Percentiles rank a stretch among this genome's conserved stretches.
These are phyloP conservation scores for Drosophila nigricruria DNA, from an alignment of 2,888 invertebrate species.

Conservation along the genomic window DNA sequence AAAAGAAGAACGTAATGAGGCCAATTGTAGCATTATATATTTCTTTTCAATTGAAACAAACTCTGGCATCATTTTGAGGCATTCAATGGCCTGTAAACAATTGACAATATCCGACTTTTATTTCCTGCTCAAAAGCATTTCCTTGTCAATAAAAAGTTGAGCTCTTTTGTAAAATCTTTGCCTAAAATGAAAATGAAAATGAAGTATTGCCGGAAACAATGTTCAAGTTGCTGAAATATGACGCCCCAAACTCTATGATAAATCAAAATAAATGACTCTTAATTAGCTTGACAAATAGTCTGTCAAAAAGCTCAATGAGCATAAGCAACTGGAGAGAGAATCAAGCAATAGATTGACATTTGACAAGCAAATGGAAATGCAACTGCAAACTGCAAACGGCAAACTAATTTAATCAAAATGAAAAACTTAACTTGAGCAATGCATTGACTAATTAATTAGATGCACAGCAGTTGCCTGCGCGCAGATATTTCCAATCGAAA, in stretches of 20 bases:
- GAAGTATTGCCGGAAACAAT: neutral
- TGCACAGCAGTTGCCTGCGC: slow-evolving; percentile 8
- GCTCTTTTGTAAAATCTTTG: slow-evolving; percentile 7
- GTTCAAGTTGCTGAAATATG: slow-evolving; percentile 4
- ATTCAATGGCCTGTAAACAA: slow-evolving; percentile 38
- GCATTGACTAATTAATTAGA: slow-evolving; percentile 41
- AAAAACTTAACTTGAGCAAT: slow-evolving; percentile 17
- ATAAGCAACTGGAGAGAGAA: neutral
- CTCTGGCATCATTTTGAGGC: slow-evolving; percentile 22
- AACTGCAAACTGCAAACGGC: neutral
- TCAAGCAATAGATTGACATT: neutral
- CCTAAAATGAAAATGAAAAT: slow-evolving; percentile 8
- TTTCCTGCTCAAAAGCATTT: slow-evolving; percentile 53
- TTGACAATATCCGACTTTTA: slow-evolving; percentile 60
- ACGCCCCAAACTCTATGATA: neutral
- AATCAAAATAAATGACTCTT: slow-evolving; percentile 4
- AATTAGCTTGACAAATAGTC: neutral
- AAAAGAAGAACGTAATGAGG: neutral
- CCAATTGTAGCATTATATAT: slow-evolving; percentile 12
- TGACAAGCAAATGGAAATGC: neutral
- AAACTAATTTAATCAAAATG: slow-evolving; percentile 25
- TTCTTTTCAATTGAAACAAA: slow-evolving; percentile 18
- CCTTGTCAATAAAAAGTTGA: slow-evolving; percentile 57
- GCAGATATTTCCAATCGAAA: slow-evolving; percentile 26
- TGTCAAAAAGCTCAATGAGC: neutral